phyloP scores from a whole-genome alignment of 2,113 vertebrate genomes.

The Pristiophorus japonicus region DNA sequence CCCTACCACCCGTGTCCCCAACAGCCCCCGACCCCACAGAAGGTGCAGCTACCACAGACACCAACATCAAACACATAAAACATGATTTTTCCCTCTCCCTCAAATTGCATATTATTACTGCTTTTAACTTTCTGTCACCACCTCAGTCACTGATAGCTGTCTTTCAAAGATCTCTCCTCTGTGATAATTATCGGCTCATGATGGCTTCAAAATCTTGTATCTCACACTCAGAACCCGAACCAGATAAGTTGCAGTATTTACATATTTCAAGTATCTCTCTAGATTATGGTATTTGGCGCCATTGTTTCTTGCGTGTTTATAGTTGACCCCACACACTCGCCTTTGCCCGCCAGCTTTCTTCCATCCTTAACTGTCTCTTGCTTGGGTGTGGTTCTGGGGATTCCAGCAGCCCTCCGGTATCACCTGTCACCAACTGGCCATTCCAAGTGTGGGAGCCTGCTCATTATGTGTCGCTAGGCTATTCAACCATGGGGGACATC shows the following conservation, averaged over 20 bases:
- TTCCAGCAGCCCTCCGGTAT: neutral
- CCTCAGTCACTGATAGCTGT: neutral
- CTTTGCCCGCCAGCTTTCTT: neutral
- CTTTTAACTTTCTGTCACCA: neutral
- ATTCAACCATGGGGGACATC: too few species aligned
- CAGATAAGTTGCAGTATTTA: constrained; percentile 23
- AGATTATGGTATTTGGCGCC: neutral
- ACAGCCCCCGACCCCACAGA: too few species aligned
- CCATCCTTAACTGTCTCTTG: neutral
- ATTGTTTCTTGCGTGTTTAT: neutral
- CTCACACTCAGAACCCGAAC: neutral
- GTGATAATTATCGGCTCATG: constrained; percentile 18
- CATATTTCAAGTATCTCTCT: constrained; percentile 12
- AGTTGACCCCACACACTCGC: neutral
- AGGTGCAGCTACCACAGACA: neutral
- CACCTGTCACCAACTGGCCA: too few species aligned
- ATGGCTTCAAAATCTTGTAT: neutral
- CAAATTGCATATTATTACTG: neutral
- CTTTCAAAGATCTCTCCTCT: constrained; percentile 27
- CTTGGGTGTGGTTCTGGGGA: neutral
- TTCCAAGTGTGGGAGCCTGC: too few species aligned
- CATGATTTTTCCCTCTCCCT: neutral
- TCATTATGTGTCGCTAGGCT: too few species aligned
- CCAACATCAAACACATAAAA: neutral
- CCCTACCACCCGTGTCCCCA: neutral